Evolutionary conservation across 2,113 vertebrate species (phyloP), one percentile per base, ranked within the genome.

Genomic region (Silurus asotus): DNA sequence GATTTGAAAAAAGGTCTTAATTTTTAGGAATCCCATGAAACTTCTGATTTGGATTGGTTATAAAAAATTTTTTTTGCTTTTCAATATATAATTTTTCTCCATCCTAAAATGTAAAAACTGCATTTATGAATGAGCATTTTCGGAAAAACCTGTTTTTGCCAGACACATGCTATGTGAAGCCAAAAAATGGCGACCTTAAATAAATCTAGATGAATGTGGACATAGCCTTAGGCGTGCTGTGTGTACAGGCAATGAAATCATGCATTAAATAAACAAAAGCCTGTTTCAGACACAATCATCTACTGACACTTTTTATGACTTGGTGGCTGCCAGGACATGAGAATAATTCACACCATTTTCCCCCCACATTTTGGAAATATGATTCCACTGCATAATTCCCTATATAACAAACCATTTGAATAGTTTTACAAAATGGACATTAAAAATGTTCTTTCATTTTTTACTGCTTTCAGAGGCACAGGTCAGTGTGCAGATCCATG

Each of bases 241-340:
- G 72, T 61, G 20, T 55, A 61, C 64, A 20, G 14, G 67, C 28
- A 72, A 62, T 78, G 20, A 59, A 48, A 48, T 83, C 76, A 79
- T 79, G n/a, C 49, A 45, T 72, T 25, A 81, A 84, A 78, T 56
- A 80, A 85, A 89, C 74, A 65, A 56, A 67, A 76, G 62, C 75
- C 37, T 51, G 51, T 70, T 70, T 70, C 20, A 25, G 6, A 19
- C 20, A 37, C 74, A 77, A 17, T 61, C 19, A 64, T 23, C 62
- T 48, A 17, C 62, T 85, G 51, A 8, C 53, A 58, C n/a, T 64
- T n/a, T 59, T 80, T 51, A 17, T 17, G 8, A 37, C 55, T 80
- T 48, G 7, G 75, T 67, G 82, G 49, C n/a, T 55, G 49, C 15
- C 81, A 23, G 48, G 51, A 23, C 65, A 75, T 62, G 83, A 37